Conservation (phyloP, 2,888 invertebrate genomes). For the Zaprionus obscuricornis region DNA sequence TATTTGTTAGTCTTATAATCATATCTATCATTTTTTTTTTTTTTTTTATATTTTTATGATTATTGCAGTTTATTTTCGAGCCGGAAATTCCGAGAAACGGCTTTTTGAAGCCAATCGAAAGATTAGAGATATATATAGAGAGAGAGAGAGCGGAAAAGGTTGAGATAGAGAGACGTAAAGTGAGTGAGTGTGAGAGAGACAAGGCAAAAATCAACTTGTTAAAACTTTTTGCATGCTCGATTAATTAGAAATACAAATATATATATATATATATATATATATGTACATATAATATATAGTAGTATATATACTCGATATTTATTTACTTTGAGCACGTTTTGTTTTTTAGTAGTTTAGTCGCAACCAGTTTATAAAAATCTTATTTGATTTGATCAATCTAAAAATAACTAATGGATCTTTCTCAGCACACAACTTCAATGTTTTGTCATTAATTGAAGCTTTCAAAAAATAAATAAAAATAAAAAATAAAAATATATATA, state of each 20-base stretch:
- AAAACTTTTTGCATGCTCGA: slow-evolving; percentile 17
- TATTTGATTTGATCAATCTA: slow-evolving; percentile 32
- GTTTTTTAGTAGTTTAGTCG: too few relatives aligned
- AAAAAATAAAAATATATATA: too few relatives aligned
- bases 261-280: too few relatives aligned
- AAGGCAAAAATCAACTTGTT: not conserved
- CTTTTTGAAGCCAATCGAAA: slow-evolving; percentile 43
- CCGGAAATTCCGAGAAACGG: slow-evolving; percentile 60
- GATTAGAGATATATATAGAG: slow-evolving; percentile 38
- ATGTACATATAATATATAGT: slow-evolving; percentile 3
- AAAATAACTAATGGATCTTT: too few relatives aligned
- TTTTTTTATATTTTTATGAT: slow-evolving; percentile 36
- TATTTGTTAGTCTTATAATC: slow-evolving; percentile 18
- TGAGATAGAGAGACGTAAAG: not conserved
- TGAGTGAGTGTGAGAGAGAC: not conserved
- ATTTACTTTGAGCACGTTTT: slow-evolving; percentile 17
- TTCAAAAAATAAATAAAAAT: too few relatives aligned
- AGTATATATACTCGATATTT: too few relatives aligned
- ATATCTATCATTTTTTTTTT: slow-evolving; percentile 31
- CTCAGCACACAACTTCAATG: too few relatives aligned
- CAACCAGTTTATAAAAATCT: slow-evolving; percentile 32
- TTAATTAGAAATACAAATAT: too few relatives aligned
- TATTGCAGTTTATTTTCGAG: slow-evolving; percentile 26
- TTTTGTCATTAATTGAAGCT: too few relatives aligned
- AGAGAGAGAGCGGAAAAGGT: not conserved